These are phyloP conservation scores for Trypoxylon attenuatum DNA, from an alignment of 2,888 invertebrate species.

Conservation along the genomic window DNA sequence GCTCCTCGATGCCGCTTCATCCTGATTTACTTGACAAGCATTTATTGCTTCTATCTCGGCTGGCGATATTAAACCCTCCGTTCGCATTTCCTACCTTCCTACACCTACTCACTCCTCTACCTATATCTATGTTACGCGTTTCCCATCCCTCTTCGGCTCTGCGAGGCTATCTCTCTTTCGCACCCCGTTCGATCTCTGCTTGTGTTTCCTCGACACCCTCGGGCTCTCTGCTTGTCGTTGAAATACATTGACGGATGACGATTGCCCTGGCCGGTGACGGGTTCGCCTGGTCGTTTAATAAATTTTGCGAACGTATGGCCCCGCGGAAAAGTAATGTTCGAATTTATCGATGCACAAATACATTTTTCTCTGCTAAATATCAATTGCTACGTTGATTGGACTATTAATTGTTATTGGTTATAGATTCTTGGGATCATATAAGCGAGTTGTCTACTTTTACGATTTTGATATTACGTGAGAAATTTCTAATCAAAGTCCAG, in stretches of 20 bases:
- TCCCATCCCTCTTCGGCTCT: conserved; percentile 1
- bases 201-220: neutral
- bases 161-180: neutral
- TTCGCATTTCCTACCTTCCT: conserved; percentile 56
- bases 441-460: no score
- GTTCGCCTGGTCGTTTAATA: conserved; percentile 5
- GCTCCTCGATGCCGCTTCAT: conserved; percentile 73
- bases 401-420: no score
- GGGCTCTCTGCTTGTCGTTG: conserved; percentile 3
- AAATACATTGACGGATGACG: conserved; percentile 16
- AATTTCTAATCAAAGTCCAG: no score
- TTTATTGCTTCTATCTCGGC: conserved; percentile 70
- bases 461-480: no score
- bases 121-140: neutral
- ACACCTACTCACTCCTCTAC: no score
- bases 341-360: no score
- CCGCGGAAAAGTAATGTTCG: no score
- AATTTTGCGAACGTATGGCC: no score
- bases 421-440: no score
- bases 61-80: conserved; percentile 62
- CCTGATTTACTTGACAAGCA: conserved; percentile 73
- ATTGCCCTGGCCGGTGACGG: neutral
- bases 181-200: neutral
- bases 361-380: no score
- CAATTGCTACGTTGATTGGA: no score